These are phyloP conservation scores for Channa maculata DNA, from an alignment of 2,113 vertebrate species.

Conservation along the genomic window DNA sequence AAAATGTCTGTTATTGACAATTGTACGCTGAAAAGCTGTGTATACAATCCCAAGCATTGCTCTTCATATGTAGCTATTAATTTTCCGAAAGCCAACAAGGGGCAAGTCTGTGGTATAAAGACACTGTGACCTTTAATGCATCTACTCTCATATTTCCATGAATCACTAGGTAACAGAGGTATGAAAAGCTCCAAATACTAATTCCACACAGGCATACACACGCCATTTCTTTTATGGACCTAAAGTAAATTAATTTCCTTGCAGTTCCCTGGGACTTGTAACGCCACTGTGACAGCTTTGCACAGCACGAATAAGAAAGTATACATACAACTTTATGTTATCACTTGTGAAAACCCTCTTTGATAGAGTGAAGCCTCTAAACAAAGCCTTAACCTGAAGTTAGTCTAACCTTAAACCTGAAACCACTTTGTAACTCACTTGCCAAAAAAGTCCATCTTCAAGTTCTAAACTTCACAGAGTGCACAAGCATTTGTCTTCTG, in stretches of 20 bases:
- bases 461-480: neutral
- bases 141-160: slow-evolving; percentile 16
- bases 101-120: neutral
- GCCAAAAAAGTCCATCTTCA: neutral
- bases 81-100: slow-evolving; percentile 14
- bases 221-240: neutral
- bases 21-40: too few relatives aligned
- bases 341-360: neutral
- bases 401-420: neutral
- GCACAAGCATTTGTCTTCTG: neutral
- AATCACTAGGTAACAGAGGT: neutral
- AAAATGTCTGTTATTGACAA: too few relatives aligned
- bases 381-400: neutral
- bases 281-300: neutral
- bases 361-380: too few relatives aligned
- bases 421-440: neutral
- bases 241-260: neutral
- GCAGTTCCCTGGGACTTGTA: neutral
- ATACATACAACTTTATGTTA: neutral
- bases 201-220: too few relatives aligned
- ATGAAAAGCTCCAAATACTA: neutral
- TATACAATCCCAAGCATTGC: too few relatives aligned
- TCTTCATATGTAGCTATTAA: neutral
- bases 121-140: slow-evolving; percentile 19
- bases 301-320: neutral